phyloP scores from a whole-genome alignment of 2,888 invertebrate genomes.

The Agapetus fuscipes region DNA sequence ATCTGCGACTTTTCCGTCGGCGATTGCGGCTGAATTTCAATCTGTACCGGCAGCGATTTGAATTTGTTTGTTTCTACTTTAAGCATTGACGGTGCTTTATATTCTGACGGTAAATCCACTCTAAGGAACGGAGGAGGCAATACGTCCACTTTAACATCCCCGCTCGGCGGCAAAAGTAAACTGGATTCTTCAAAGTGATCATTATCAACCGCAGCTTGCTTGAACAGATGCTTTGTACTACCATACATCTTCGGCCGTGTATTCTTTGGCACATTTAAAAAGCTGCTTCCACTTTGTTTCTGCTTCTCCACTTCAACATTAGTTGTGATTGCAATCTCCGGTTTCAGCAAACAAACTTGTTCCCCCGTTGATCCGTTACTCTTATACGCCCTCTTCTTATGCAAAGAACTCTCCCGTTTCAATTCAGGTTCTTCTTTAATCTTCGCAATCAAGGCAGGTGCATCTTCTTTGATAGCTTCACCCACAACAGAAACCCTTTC shows the following conservation, averaged over 20 bases:
- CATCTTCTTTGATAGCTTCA: conserved; percentile 18
- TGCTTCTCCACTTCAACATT: conserved; percentile 9
- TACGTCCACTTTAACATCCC: conserved; percentile 14
- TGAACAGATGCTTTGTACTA: conserved; percentile 49
- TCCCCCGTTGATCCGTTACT: conserved; percentile 39
- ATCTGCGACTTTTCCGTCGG: conserved; percentile 9
- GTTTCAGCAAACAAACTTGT: conserved; percentile 37
- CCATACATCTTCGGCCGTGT: conserved; percentile 27
- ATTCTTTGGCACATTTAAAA: conserved; percentile 20
- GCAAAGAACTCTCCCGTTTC: conserved; percentile 31
- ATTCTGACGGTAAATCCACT: conserved; percentile 17
- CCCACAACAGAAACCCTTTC: conserved; percentile 15
- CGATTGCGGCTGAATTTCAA: conserved; percentile 15
- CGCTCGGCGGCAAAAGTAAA: conserved; percentile 31
- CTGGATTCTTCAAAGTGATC: conserved; percentile 43
- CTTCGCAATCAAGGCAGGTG: conserved; percentile 37
- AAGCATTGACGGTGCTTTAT: conserved; percentile 6
- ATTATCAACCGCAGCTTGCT: conserved; percentile 47
- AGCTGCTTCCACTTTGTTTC: conserved; percentile 13
- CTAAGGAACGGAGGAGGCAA: conserved; percentile 16
- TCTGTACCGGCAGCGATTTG: conserved; percentile 11
- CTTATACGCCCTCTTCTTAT: conserved; percentile 30
- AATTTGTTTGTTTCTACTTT: conserved; percentile 6
- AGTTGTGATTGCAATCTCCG: conserved; percentile 25
- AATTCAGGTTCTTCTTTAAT: conserved; percentile 35